A percentile compares a stretch with the other conserved stretches of the same genome.
Conservation (phyloP, 2,888 invertebrate genomes). For the Ctenicera cuprea region DNA sequence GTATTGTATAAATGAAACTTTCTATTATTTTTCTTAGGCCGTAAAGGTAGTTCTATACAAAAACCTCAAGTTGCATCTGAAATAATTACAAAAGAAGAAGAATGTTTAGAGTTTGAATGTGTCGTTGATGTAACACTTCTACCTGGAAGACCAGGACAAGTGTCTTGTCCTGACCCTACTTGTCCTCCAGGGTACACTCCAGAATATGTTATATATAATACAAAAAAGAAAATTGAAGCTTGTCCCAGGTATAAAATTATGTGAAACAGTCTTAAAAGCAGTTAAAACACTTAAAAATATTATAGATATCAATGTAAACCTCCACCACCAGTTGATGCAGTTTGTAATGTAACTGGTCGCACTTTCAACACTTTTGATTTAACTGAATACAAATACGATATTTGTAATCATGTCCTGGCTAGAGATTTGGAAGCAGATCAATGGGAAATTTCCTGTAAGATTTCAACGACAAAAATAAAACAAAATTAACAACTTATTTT, state of each 20-base stretch:
- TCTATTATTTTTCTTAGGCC: no score
- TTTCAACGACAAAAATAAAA: no score
- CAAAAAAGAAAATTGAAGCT: slow-evolving; percentile 53
- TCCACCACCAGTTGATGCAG: slow-evolving; percentile 78
- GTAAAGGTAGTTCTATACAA: slow-evolving; percentile 21
- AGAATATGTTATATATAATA: slow-evolving; percentile 55
- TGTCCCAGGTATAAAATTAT: slow-evolving; percentile 62
- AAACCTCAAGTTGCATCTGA: slow-evolving; percentile 14
- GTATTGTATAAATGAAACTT: no score
- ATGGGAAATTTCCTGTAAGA: slow-evolving; percentile 83
- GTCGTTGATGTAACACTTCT: slow-evolving; percentile 72
- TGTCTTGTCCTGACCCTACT: slow-evolving; percentile 67
- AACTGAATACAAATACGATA: slow-evolving; percentile 85
- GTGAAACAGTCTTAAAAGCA: background rate
- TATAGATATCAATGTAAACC: slow-evolving; percentile 74
- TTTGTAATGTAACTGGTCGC: slow-evolving; percentile 84
- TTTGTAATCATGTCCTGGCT: slow-evolving; percentile 87
- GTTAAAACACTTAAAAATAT: background rate
- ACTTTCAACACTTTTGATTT: slow-evolving; percentile 89
- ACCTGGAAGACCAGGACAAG: slow-evolving; percentile 47
- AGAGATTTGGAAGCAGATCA: slow-evolving; percentile 80
- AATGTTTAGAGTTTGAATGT: slow-evolving; percentile 77
- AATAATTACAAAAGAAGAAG: slow-evolving; percentile 55
- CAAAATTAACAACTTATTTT: no score
- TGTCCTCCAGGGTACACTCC: slow-evolving; percentile 78